A percentile compares a stretch with the other conserved stretches of the same genome.
Conservation (phyloP, 2,888 invertebrate genomes). For the Drosophila pseudotalamancana region DNA sequence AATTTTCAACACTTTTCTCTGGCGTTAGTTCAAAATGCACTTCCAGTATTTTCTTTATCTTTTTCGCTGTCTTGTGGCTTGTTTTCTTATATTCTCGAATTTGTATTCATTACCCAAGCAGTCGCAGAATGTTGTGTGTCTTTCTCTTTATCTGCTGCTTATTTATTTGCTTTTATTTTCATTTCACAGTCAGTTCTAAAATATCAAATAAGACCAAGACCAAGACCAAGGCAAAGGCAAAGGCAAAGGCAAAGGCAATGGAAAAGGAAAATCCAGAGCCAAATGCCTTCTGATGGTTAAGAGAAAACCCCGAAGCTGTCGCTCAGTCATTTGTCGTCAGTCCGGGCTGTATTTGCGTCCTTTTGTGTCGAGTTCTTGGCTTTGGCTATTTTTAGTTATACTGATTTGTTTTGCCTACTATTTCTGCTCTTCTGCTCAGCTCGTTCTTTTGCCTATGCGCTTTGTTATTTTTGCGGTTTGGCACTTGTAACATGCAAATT, state of each 20-base stretch:
- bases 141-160: constrained; percentile 41
- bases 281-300: constrained; percentile 56
- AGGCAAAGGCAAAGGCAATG: constrained; percentile 19
- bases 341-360: constrained; percentile 9
- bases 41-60: constrained; percentile 10
- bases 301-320: constrained; percentile 34
- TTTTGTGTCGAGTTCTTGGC: constrained; percentile 33
- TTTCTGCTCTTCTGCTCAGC: constrained; percentile 25
- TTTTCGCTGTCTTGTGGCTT: too few relatives aligned
- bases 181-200: constrained; percentile 42
- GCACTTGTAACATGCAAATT: constrained; percentile 69
- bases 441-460: constrained; percentile 36
- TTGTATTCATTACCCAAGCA: constrained; percentile 65
- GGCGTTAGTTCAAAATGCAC: constrained; percentile 1
- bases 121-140: constrained; percentile 18
- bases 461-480: constrained; percentile 74
- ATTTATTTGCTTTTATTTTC: constrained; percentile 65
- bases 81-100: constrained; percentile 23
- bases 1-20: constrained; percentile 21
- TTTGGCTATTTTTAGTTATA: constrained; percentile 68
- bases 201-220: constrained; percentile 38
- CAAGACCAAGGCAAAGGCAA: constrained; percentile 3
- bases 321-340: constrained; percentile 41
- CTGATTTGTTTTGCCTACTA: constrained; percentile 68
- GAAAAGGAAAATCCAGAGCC: constrained; percentile 37